Conservation (phyloP, 2,888 invertebrate genomes). For the Papilio protenor region DNA sequence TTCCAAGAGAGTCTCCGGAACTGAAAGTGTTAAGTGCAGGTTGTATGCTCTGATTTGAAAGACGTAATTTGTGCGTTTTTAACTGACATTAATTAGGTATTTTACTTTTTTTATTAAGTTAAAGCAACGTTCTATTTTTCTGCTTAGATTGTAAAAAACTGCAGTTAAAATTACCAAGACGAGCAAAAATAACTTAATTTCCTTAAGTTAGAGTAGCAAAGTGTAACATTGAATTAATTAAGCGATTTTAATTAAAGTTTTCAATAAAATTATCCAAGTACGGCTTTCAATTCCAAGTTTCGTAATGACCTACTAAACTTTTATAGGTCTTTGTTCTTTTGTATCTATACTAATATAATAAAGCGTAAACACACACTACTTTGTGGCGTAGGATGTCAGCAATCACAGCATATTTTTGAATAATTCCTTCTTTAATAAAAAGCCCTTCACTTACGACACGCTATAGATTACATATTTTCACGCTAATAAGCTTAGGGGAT, state of each 20-base stretch:
- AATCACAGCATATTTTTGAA: no score
- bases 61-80: background rate
- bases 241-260: conserved; percentile 40
- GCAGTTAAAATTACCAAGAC: background rate
- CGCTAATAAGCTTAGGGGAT: no score
- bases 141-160: background rate
- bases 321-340: conserved; percentile 18
- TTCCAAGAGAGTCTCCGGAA: background rate
- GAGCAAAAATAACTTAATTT: conserved; percentile 23
- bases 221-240: conserved; percentile 33
- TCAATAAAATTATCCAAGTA: conserved; percentile 23
- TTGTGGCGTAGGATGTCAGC: no score
- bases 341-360: no score
- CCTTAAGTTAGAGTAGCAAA: background rate
- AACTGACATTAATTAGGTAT: background rate
- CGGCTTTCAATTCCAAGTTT: conserved; percentile 26
- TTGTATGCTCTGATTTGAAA: background rate
- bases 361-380: no score
- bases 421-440: no score
- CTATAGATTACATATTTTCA: no score
- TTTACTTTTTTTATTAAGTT: background rate
- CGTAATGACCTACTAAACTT: conserved; percentile 26
- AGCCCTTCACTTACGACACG: no score
- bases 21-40: background rate
- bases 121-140: background rate